A percentile compares a stretch with the other conserved stretches of the same genome.
These are phyloP conservation scores for Melipona beecheii DNA, from an alignment of 2,888 invertebrate genomes.

Conservation along the genomic window DNA sequence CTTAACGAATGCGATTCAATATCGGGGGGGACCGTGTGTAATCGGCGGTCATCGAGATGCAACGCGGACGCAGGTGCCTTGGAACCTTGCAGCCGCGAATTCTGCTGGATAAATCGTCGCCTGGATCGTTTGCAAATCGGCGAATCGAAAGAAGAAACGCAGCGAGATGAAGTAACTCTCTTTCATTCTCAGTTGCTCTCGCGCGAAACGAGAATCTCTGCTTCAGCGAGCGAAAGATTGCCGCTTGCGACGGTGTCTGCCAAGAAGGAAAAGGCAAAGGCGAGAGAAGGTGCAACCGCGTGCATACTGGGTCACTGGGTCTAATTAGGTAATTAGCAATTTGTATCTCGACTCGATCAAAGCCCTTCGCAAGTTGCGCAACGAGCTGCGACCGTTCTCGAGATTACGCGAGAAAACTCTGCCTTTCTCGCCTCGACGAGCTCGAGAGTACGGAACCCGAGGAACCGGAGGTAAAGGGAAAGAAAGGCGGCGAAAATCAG, in stretches of 20 bases:
- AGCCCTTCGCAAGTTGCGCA: constrained; percentile 67
- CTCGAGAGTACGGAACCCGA: constrained; percentile 29
- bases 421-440: not conserved
- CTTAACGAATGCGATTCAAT: constrained; percentile 52
- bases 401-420: constrained; percentile 26
- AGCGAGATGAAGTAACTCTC: not conserved
- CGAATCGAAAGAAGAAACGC: not conserved
- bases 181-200: not conserved
- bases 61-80: not conserved
- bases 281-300: constrained; percentile 42
- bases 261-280: constrained; percentile 52
- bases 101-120: not conserved
- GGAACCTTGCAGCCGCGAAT: not conserved
- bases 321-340: constrained; percentile 81
- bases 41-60: not conserved
- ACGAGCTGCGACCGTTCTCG: constrained; percentile 38
- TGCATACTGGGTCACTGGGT: constrained; percentile 76
- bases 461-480: constrained; percentile 13
- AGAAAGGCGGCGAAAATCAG: not conserved
- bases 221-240: not conserved
- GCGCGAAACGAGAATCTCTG: not conserved
- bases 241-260: not conserved
- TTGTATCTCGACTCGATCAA: constrained; percentile 76
- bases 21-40: not conserved
- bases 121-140: not conserved